phyloP scores from a whole-genome alignment of 1,140 invertebrate genomes.

The Zaprionus kolodkinae region DNA sequence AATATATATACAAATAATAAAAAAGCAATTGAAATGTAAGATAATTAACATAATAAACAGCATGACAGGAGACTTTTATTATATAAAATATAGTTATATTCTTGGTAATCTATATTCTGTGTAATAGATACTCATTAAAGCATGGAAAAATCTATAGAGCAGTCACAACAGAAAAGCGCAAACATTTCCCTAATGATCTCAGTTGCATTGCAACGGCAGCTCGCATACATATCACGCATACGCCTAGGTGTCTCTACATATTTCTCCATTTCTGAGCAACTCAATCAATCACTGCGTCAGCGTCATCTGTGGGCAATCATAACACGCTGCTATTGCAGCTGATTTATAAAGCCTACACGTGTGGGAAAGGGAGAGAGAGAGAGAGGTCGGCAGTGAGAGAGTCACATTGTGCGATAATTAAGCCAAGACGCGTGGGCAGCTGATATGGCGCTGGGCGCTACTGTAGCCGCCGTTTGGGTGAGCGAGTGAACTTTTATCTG shows the following conservation, averaged over 20 bases:
- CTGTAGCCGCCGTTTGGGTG: background rate
- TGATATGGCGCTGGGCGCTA: slow-evolving; percentile 4
- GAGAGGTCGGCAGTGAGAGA: background rate
- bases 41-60: too few relatives aligned
- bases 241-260: background rate
- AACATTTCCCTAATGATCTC: too few relatives aligned
- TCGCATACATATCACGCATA: too few relatives aligned
- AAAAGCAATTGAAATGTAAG: too few relatives aligned
- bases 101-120: too few relatives aligned
- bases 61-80: too few relatives aligned
- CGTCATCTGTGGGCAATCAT: slow-evolving; percentile 59
- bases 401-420: slow-evolving; percentile 31
- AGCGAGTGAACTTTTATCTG: slow-evolving; percentile 71
- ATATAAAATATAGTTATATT: too few relatives aligned
- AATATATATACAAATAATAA: too few relatives aligned
- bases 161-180: too few relatives aligned
- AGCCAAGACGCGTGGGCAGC: slow-evolving; percentile 4
- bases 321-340: slow-evolving; percentile 55
- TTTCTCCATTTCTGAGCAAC: slow-evolving; percentile 5
- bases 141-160: too few relatives aligned
- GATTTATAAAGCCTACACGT: slow-evolving; percentile 62
- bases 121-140: too few relatives aligned
- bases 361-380: slow-evolving; percentile 1
- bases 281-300: slow-evolving; percentile 22
- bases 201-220: too few relatives aligned